These are phyloP conservation scores for Remorina albescens DNA, from an alignment of 2,797 vertebrate genomes.

Conservation along the genomic window DNA sequence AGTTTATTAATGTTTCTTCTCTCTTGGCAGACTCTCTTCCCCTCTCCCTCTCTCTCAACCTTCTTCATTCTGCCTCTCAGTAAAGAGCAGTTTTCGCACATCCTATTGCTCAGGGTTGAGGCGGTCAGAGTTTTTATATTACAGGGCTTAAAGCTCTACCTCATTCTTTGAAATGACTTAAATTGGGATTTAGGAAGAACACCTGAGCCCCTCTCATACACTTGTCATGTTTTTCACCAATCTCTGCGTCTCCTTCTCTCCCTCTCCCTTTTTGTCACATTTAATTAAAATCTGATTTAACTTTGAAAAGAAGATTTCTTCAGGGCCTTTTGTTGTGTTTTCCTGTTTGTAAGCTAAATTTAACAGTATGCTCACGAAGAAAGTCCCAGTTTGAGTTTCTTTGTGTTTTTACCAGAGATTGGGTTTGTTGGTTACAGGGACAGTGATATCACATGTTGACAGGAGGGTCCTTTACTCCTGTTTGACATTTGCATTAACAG, in stretches of 20 bases:
- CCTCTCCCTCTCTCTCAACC: neutral
- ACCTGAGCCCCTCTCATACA: slow-evolving; percentile 44
- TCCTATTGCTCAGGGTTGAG: slow-evolving; percentile 30
- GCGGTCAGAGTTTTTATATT: slow-evolving; percentile 35
- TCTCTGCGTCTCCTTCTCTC: neutral
- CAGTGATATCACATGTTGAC: too few relatives aligned
- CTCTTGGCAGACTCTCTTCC: slow-evolving; percentile 14
- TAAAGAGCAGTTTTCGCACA: slow-evolving; percentile 2
- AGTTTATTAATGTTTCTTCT: slow-evolving; percentile 44
- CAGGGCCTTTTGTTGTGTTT: neutral
- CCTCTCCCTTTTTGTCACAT: neutral
- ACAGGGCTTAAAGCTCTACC: slow-evolving; percentile 18
- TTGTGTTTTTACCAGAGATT: too few relatives aligned
- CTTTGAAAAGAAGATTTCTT: neutral
- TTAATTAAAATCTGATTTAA: neutral
- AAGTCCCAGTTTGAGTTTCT: neutral
- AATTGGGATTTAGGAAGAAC: slow-evolving; percentile 29
- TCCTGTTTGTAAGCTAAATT: neutral
- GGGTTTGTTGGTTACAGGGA: too few relatives aligned
- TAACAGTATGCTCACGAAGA: too few relatives aligned
- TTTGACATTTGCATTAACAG: too few relatives aligned
- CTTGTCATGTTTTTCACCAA: neutral
- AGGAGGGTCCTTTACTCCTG: too few relatives aligned
- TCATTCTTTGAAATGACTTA: slow-evolving; percentile 31
- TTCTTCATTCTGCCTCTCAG: neutral